Conservation (phyloP, 2,888 invertebrate species). For the Caenorhabditis sp. region DNA sequence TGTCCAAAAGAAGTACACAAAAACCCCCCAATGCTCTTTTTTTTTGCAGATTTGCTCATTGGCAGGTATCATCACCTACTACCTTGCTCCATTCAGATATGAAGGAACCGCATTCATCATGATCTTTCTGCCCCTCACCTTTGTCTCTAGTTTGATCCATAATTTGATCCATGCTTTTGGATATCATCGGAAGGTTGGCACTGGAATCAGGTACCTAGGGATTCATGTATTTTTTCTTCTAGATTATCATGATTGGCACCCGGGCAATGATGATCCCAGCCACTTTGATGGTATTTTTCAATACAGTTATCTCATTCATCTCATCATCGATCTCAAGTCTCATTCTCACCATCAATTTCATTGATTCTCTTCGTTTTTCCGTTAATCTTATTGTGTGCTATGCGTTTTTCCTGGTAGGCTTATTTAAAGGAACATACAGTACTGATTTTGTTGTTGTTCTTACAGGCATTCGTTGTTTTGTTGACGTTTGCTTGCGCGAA, state of each 20-base stretch:
- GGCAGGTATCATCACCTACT: slow-evolving; percentile 26
- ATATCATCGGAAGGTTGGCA: slow-evolving; percentile 26
- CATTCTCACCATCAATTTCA: slow-evolving; percentile 45
- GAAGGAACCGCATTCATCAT: slow-evolving; percentile 41
- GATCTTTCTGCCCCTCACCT: slow-evolving; percentile 17
- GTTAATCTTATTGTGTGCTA: slow-evolving; percentile 43
- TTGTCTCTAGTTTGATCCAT: slow-evolving; percentile 32
- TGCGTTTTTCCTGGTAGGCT: slow-evolving; percentile 43
- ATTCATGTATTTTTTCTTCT: slow-evolving; percentile 2
- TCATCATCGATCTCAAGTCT: slow-evolving; percentile 43
- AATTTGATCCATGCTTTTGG: slow-evolving; percentile 48
- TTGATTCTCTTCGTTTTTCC: slow-evolving; percentile 54
- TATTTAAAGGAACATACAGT: neutral
- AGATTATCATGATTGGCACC: slow-evolving; percentile 20
- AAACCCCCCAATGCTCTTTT: no score
- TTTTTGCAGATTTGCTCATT: slow-evolving; percentile 38
- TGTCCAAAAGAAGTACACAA: neutral
- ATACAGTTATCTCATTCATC: slow-evolving; percentile 40
- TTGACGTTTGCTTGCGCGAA: slow-evolving; percentile 41
- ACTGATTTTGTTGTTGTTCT: neutral
- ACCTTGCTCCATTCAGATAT: slow-evolving; percentile 41
- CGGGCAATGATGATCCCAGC: slow-evolving; percentile 33
- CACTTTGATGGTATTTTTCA: slow-evolving; percentile 44
- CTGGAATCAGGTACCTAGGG: no score
- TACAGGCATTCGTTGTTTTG: slow-evolving; percentile 9